phyloP scores from a whole-genome alignment of 1,140 invertebrate species.

The Cylas formicarius region DNA sequence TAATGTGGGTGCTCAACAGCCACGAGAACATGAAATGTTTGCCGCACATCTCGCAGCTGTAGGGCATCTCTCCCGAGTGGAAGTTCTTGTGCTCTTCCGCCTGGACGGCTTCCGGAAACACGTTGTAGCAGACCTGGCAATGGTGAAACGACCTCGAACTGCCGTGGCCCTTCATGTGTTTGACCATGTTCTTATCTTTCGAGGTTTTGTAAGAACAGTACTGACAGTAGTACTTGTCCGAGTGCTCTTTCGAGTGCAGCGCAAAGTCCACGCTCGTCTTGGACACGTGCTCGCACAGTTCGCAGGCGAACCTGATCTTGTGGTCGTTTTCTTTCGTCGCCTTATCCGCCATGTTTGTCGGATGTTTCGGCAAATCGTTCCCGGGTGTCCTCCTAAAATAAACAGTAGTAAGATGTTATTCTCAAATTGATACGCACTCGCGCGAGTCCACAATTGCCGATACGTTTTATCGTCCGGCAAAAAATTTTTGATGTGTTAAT shows the following conservation, averaged over 20 bases:
- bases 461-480: too few species aligned
- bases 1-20: conserved; percentile 31
- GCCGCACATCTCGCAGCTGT: conserved; percentile 53
- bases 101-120: conserved; percentile 44
- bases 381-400: too few species aligned
- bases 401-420: too few species aligned
- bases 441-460: too few species aligned
- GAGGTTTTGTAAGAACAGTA: conserved; percentile 40
- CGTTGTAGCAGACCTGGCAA: conserved; percentile 43
- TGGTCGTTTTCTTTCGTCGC: conserved; percentile 11
- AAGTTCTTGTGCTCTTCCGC: conserved; percentile 37
- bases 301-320: conserved; percentile 23
- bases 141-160: conserved; percentile 42
- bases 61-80: conserved; percentile 53
- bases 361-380: too few species aligned
- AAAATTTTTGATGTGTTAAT: too few species aligned
- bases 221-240: conserved; percentile 37
- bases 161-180: conserved; percentile 36
- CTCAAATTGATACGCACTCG: too few species aligned
- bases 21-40: conserved; percentile 41
- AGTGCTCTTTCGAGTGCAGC: conserved; percentile 33
- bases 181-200: conserved; percentile 38
- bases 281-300: conserved; percentile 30
- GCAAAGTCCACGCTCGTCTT: conserved; percentile 27
- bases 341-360: too few species aligned